Base-by-base conservation (phyloP, 2,113 vertebrate genomes). In the Hyperoodon ampullatus region DNA sequence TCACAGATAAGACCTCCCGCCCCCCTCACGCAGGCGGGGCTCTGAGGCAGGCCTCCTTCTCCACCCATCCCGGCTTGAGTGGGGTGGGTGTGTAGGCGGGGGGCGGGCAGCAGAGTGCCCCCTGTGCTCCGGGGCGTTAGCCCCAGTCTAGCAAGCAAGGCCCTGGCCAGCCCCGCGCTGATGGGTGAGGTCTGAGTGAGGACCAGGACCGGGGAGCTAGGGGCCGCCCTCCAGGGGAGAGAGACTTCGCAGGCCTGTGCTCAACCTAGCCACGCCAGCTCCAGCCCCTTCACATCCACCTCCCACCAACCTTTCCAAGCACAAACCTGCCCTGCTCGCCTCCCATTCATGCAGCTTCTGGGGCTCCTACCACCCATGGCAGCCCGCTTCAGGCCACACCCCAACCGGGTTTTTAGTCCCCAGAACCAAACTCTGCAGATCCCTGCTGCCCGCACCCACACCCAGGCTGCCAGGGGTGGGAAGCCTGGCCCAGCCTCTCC, bases 251-350 rank as follows among this genome's bases (percentile, higher is more conserved):
- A 24, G 35, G 44, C n/a, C 19, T 23, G 28, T 6, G 10, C 50
- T 92, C 47, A 6, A 23, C 70, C n/a, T 61, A 19, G 71, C 53
- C 7, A 6, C 2, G 0, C 44, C 28, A 0, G 6, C 21, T 5
- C 0, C 39, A 24, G 13, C 47, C 14, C 30, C 87, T 77, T 23
- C 11, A 11, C 33, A 1, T 1, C 26, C 4, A 1, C 35, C 12
- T 72, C 18, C 23, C 6, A 11, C 23, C 55, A 58, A 58, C 18
- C 75, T 60, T 44, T 33, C 53, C 13, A 9, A 60, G 58, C 39
- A 44, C 80, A 10, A 8, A 2, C 74, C 21, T 39, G 33, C 58
- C 71, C 33, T 16, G 61, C 66, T 30, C 6, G 0, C 6, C 4
- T 35, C 35, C 19, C 8, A 14, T 33, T 26, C n/a, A 26, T 11